phyloP scores from a whole-genome alignment of 2,113 vertebrate species.

The Rhabdornis inornatus region DNA sequence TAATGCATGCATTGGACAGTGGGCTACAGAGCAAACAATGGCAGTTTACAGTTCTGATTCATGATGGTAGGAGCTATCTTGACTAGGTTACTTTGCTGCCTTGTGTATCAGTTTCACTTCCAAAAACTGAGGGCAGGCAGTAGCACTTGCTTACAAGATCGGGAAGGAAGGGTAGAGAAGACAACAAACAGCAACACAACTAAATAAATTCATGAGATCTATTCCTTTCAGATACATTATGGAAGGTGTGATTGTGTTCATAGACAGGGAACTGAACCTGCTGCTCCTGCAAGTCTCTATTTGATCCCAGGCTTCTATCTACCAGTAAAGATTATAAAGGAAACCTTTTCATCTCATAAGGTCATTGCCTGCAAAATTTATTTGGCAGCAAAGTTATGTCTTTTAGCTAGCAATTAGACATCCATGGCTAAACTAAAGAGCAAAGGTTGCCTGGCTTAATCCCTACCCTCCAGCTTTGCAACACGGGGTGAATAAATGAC shows the following conservation, averaged over 20 bases:
- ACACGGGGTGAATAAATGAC: slow-evolving; percentile 61
- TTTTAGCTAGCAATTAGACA: slow-evolving; percentile 25
- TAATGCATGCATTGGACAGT: not conserved
- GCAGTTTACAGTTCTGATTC: not conserved
- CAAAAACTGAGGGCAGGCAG: not conserved
- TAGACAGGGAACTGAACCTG: not conserved
- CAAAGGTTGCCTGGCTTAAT: slow-evolving; percentile 10
- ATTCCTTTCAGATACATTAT: not conserved
- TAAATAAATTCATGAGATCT: not conserved
- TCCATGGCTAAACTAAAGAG: slow-evolving; percentile 7
- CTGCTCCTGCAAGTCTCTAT: not conserved
- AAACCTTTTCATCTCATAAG: not conserved
- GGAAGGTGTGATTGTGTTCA: not conserved
- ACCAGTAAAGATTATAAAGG: not conserved
- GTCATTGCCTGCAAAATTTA: slow-evolving; percentile 22
- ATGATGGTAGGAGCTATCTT: not conserved
- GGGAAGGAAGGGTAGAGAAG: not conserved
- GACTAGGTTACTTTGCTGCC: not conserved
- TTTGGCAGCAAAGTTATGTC: not conserved
- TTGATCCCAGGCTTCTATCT: not conserved
- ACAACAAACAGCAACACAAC: not conserved
- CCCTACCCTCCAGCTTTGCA: slow-evolving; percentile 25
- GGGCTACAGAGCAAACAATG: not conserved
- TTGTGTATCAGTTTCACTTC: not conserved
- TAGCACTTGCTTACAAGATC: not conserved